These are phyloP conservation scores for Arrhamphus sclerolepis DNA, from an alignment of 2,797 vertebrate species.

Conservation along the genomic window DNA sequence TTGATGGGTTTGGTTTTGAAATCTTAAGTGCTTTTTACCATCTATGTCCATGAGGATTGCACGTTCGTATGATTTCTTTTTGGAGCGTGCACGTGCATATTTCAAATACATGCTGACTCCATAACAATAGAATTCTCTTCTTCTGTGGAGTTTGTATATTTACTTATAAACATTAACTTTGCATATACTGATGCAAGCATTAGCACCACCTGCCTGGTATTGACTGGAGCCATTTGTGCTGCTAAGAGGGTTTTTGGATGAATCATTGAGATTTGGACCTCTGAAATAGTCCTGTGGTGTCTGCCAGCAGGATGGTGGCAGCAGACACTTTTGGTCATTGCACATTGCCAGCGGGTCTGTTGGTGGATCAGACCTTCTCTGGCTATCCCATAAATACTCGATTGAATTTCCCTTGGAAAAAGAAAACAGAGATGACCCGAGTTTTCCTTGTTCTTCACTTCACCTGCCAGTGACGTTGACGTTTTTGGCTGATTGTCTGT, in stretches of 20 bases:
- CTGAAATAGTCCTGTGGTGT: neutral
- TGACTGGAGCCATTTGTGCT: neutral
- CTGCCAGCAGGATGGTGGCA: neutral
- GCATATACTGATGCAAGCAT: neutral
- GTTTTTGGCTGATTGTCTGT: neutral
- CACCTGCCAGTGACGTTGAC: neutral
- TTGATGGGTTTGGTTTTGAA: constrained; percentile 16
- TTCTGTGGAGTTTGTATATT: too few species aligned
- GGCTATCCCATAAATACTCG: too few species aligned
- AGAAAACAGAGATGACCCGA: too few species aligned
- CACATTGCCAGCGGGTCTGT: neutral
- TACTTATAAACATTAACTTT: neutral
- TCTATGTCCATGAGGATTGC: too few species aligned
- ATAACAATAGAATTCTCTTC: too few species aligned
- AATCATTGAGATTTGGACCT: too few species aligned
- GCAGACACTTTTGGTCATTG: neutral
- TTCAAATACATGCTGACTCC: constrained; percentile 2
- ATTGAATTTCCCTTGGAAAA: too few species aligned
- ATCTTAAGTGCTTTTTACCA: too few species aligned
- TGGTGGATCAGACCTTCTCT: neutral
- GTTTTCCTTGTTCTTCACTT: neutral
- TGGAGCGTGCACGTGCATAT: neutral
- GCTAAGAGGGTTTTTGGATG: neutral
- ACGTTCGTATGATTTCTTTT: neutral
- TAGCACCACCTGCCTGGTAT: neutral